A percentile compares a stretch with the other conserved stretches of the same genome.
These are phyloP conservation scores for Acholoe squamosa DNA, from an alignment of 2,888 invertebrate species.

Conservation along the genomic window DNA sequence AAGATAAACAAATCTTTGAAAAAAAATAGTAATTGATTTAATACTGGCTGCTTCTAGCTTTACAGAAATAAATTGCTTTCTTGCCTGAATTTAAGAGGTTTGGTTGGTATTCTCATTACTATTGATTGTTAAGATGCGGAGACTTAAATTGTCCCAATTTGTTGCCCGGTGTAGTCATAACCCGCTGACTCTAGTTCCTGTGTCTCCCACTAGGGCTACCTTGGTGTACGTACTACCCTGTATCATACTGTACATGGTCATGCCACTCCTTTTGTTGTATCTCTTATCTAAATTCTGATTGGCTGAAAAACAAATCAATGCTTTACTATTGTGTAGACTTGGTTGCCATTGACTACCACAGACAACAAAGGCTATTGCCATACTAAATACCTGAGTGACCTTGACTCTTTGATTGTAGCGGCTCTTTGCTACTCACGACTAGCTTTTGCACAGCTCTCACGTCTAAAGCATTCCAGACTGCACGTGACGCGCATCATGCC, in stretches of 20 bases:
- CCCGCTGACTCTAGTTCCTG: not conserved
- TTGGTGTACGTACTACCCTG: slow-evolving; percentile 18
- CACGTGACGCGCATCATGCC: no score
- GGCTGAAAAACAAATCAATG: not conserved
- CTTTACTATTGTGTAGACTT: slow-evolving; percentile 12
- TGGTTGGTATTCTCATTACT: no score
- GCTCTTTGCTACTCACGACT: not conserved
- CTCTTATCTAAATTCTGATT: not conserved
- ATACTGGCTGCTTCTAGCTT: no score
- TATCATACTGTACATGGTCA: not conserved
- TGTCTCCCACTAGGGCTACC: slow-evolving; percentile 17
- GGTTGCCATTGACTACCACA: not conserved
- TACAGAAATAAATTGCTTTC: no score
- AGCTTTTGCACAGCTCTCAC: not conserved
- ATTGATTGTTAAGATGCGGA: no score
- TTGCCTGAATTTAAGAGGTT: no score
- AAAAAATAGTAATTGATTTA: no score
- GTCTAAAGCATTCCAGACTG: no score
- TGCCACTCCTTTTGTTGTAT: slow-evolving; percentile 6
- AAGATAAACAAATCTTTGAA: no score
- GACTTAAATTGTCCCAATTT: no score
- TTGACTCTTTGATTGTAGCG: not conserved
- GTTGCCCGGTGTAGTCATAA: no score
- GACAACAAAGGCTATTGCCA: not conserved
- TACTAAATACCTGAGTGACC: not conserved